Evolutionary conservation across 2,888 invertebrate genomes (phyloP), one percentile per base, ranked within the genome.

Genomic region (Stenotaenia linearis): DNA sequence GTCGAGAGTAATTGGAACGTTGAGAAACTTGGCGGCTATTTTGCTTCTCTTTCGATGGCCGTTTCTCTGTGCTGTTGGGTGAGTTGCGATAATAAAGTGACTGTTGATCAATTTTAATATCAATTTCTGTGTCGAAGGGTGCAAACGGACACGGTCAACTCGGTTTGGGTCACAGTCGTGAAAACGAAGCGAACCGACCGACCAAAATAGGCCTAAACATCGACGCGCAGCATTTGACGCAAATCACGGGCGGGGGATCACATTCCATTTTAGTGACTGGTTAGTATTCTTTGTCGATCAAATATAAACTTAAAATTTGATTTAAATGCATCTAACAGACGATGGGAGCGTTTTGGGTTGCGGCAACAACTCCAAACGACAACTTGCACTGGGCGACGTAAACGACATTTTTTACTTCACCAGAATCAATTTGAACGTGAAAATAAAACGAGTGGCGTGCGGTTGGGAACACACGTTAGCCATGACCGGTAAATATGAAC

Each of bases 391-490:
- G 7, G n/a, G n/a, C 10, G 37, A 75, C 18, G n/a, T 10, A 75
- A 30, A 25, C 21, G 75, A 75, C n/a, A n/a, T 75, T 75, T 75
- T 75, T 7, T 32, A 32, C 12, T 75, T 75, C 12, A 32, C 32
- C 0, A 32, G 10, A 21, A 9, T 75, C 2, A n/a, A 37, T 35
- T 21, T 75, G 1, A 32, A 75, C 1, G 6, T 32, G 3, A 35
- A 32, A 75, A 30, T 75, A n/a, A 35, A 7, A 2, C n/a, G 10
- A 75, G 30, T 75, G 1, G 75, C 37, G 1, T 75, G 75, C 32
- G 75, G 75, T 2, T 75, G 75, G 75, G 75, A 75, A n/a, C 75
- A 75, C 75, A 75, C 32, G 3, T 37, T 75, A 18, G 75, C 75
- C 15, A 9, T 75, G 9, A 75, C 75, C 2, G 32, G 75, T 75